Evolutionary conservation across 1,140 invertebrate species (phyloP), one percentile per base, ranked within the genome.

Genomic region (Acromyrmex heyeri): DNA sequence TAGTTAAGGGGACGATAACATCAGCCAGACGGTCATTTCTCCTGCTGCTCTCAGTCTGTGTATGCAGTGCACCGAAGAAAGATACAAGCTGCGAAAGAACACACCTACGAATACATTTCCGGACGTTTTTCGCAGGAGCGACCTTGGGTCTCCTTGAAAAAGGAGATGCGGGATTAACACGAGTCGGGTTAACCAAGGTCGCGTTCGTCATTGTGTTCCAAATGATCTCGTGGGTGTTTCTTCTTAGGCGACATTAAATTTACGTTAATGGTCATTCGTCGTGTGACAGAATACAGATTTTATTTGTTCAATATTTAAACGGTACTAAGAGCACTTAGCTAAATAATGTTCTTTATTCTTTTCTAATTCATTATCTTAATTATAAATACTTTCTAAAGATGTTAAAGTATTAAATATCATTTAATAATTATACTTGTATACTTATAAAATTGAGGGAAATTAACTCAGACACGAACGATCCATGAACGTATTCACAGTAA

Each of bases 1-100:
- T 87, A 82, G 76, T 79, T 87, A 64, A 85, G 76, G 50, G 72
- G 78, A 90, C 86, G 92, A 93, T 93, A 93, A 88, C 87, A 93
- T 93, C 93, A 44, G 93, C 89, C 90, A 91, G 92, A 93, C 92
- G 85, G 87, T 88, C 91, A 87, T 92, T 90, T 82, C 79, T 82
- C 87, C 86, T 85, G 82, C 72, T 87, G 70, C 55, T 83, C 86
- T 78, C 88, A 81, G 77, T 67, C 78, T 55, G 70, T 44, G 81
- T 70, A 81, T 44, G 81, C 76, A 81, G 44, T 48, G 24, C 30
- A 30, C 6, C 64, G 53, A n/a, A 10, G 55, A 70, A 27, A 76
- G 34, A 73, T 59, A 50, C 21, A 1, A 34, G 27, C 21, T 30
- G 2, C 24, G 38, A 61, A 44, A 64, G 21, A 48, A 38, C 64